These are phyloP conservation scores for Leucoptera coffeella DNA, from an alignment of 2,888 invertebrate genomes.

Conservation along the genomic window DNA sequence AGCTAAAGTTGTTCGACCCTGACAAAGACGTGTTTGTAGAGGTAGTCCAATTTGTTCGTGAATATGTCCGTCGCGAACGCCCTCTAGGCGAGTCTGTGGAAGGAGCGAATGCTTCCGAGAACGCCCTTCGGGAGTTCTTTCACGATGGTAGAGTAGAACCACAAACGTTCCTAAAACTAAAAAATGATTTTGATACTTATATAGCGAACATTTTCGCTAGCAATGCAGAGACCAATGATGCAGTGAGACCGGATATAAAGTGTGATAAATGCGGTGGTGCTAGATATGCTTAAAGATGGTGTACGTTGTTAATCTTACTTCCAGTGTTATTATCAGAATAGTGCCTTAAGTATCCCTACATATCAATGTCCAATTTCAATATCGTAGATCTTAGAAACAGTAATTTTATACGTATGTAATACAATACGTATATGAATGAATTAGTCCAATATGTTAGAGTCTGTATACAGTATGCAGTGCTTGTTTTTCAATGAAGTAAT, in stretches of 20 bases:
- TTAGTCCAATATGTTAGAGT: no score
- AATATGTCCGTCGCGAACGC: conserved; percentile 29
- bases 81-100: conserved; percentile 26
- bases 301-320: neutral
- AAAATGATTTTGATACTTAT: conserved; percentile 19
- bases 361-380: no score
- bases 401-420: no score
- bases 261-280: conserved; percentile 16
- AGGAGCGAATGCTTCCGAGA: conserved; percentile 24
- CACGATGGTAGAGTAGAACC: conserved; percentile 30
- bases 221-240: no score
- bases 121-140: conserved; percentile 34
- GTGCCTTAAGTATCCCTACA: no score
- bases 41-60: conserved; percentile 33
- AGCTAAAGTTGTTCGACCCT: conserved; percentile 23
- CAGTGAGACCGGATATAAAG: conserved; percentile 15
- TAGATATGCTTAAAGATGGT: neutral
- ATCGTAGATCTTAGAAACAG: no score
- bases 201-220: no score
- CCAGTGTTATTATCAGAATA: no score
- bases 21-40: conserved; percentile 35
- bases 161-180: conserved; percentile 25
- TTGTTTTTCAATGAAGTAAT: no score
- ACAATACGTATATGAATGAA: no score
- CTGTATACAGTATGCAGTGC: no score